Evolutionary conservation across 2,113 vertebrate genomes (phyloP).

Genomic region (Vidua macroura): DNA sequence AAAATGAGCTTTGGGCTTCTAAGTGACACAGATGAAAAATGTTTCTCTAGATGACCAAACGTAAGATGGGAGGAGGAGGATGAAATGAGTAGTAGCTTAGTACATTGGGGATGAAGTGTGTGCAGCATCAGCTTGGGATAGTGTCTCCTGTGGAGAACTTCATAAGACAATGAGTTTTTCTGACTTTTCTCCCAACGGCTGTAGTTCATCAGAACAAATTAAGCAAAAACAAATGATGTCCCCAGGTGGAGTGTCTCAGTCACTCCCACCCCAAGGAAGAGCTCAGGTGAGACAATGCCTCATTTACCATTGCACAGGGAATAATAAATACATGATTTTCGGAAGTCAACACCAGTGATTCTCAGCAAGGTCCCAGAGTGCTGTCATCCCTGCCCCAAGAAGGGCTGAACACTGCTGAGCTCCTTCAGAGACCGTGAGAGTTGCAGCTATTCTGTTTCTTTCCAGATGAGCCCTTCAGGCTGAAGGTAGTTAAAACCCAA

Average conservation of each 20-base stretch:
- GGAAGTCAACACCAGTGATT: neutral
- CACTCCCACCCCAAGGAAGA: constrained; percentile 27
- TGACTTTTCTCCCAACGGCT: neutral
- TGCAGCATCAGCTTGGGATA: neutral
- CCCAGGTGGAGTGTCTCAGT: neutral
- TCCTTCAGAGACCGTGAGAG: neutral
- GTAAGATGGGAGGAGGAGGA: neutral
- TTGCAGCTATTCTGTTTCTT: neutral
- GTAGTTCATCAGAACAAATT: constrained; percentile 1
- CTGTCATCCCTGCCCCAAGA: neutral
- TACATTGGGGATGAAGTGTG: neutral
- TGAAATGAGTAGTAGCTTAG: neutral
- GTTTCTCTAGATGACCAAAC: neutral
- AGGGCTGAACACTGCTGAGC: neutral
- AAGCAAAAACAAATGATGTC: neutral
- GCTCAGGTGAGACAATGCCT: constrained; percentile 3
- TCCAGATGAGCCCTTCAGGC: neutral
- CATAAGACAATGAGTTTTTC: neutral
- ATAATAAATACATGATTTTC: neutral
- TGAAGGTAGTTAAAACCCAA: neutral
- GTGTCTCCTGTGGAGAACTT: neutral
- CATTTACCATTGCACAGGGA: neutral
- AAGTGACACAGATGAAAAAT: neutral
- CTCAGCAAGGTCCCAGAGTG: neutral
- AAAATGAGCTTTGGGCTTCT: neutral